Evolutionary conservation across 2,113 vertebrate genomes (phyloP).

Genomic region (Galemys pyrenaicus): DNA sequence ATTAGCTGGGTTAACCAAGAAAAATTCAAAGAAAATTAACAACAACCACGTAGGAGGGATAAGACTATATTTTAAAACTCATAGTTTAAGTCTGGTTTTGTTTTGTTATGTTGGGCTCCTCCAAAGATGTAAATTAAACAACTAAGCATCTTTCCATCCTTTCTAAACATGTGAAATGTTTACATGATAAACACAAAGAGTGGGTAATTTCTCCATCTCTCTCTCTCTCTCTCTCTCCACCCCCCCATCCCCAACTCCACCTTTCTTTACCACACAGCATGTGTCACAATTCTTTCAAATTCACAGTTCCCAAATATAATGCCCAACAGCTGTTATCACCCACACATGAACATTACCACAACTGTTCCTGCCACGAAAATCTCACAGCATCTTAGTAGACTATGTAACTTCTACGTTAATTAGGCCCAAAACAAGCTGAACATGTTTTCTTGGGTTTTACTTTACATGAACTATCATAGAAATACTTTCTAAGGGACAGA

Average conservation of each 20-base stretch:
- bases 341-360: slow-evolving; percentile 48
- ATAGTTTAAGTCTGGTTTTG: slow-evolving; percentile 68
- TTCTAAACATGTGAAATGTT: slow-evolving; percentile 66
- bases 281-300: slow-evolving; percentile 43
- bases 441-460: background rate
- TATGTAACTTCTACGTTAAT: background rate
- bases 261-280: slow-evolving; percentile 9
- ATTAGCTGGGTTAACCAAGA: slow-evolving; percentile 72
- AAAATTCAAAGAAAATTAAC: slow-evolving; percentile 72
- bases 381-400: background rate
- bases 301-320: slow-evolving; percentile 33
- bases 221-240: too few species aligned
- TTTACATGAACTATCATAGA: background rate
- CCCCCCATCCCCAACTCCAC: too few species aligned
- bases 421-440: slow-evolving; percentile 6
- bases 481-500: background rate
- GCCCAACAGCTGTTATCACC: slow-evolving; percentile 72
- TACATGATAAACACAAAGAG: slow-evolving; percentile 31
- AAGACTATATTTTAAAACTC: slow-evolving; percentile 48
- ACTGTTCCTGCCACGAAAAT: slow-evolving; percentile 48
- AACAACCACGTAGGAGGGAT: slow-evolving; percentile 43
- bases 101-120: slow-evolving; percentile 78
- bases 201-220: background rate
- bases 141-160: slow-evolving; percentile 74
- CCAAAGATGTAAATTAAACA: slow-evolving; percentile 73